phyloP scores from a whole-genome alignment of 2,888 invertebrate species.

The Leptopilina syphax region DNA sequence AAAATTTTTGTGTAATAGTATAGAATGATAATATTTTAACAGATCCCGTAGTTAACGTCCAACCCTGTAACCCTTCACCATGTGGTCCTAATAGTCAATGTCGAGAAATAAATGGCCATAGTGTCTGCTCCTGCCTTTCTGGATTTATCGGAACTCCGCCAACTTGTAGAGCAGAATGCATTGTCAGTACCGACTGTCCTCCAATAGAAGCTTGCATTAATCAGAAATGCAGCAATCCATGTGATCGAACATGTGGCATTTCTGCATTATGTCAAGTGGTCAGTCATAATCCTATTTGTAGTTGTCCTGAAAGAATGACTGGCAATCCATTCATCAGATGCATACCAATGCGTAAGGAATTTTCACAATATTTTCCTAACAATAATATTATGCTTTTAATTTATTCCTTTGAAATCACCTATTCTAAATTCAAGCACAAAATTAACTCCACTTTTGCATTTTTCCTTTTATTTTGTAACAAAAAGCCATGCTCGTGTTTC shows the following conservation, averaged over 20 bases:
- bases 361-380: not conserved
- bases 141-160: constrained; percentile 89
- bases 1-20: not conserved
- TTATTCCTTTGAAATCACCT: no score
- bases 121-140: constrained; percentile 87
- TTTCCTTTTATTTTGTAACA: no score
- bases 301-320: constrained; percentile 80
- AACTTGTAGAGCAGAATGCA: constrained; percentile 89
- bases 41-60: constrained; percentile 4
- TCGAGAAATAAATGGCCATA: constrained; percentile 81
- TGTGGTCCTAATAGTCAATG: constrained; percentile 90
- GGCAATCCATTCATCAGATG: constrained; percentile 81
- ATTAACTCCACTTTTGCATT: no score
- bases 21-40: not conserved
- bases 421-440: no score
- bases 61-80: constrained; percentile 70
- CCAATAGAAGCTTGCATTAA: constrained; percentile 88
- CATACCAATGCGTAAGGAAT: constrained; percentile 70
- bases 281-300: constrained; percentile 88
- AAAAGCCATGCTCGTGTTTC: no score
- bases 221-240: constrained; percentile 88
- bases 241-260: constrained; percentile 86
- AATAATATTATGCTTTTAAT: no score
- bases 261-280: constrained; percentile 88
- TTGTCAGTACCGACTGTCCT: constrained; percentile 87